Evolutionary conservation across 1,140 invertebrate species (phyloP), one percentile per base, ranked within the genome.

Genomic region (Sycobia sp.): DNA sequence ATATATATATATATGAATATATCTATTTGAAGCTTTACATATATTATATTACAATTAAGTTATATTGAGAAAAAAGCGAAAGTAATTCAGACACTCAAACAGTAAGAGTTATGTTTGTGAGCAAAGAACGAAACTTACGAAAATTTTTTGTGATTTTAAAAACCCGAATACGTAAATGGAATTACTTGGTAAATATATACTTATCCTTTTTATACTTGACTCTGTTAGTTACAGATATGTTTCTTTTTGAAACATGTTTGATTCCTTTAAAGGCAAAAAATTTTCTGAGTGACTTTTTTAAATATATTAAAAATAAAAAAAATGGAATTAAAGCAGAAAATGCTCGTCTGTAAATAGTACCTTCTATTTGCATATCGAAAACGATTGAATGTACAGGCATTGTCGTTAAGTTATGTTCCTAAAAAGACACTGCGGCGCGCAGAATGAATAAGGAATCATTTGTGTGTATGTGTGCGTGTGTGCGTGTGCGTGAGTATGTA

Each of bases 281-380:
- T 29, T 51, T 34, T 27, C n/a, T 53, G 49, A 23, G 34, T 25
- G 14, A 53, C 34, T 54, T 62, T 62, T 47, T 38, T 54, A 62
- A 46, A 27, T 23, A 54, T 43, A 54, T 62, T 53, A 47, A 47
- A 38, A 18, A 39, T 13, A 50, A 59, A 46, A 27, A 1, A 58
- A 10, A n/a, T 39, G 7, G 39, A 43, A 53, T 23, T 32, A 54
- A 62, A 51, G n/a, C n/a, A n/a, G n/a, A 51, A 61, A 16, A 20
- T 54, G 25, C 23, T 56, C 27, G 20, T 64, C 44, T 57, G 62
- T 58, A 58, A 57, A 58, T 64, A 64, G 62, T 57, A 57, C 53
- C 49, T 44, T 67, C 54, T 61, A 67, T 67, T 61, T 65, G n/a
- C 41, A 69, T 68, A 60, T 62, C 61, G 25, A 60, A 34, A 53